phyloP scores from a whole-genome alignment of 1,140 invertebrate genomes.

The Zaprionus nigranus region DNA sequence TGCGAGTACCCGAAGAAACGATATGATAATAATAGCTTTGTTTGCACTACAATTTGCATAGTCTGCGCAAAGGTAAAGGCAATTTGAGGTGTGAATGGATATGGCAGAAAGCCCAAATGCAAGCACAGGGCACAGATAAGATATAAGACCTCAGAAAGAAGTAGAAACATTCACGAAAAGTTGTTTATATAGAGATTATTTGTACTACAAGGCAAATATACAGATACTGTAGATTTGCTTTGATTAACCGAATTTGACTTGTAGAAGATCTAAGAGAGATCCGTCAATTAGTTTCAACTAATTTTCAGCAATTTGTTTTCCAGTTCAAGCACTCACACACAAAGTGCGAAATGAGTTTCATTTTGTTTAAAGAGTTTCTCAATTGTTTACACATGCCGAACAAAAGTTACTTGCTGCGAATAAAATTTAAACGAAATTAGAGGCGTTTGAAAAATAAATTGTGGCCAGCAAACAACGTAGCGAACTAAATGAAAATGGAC shows the following conservation, averaged over 20 bases:
- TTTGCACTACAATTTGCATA: slow-evolving; percentile 37
- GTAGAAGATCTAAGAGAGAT: slow-evolving; percentile 13
- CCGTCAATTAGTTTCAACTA: slow-evolving; percentile 37
- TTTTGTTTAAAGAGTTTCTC: slow-evolving; percentile 38
- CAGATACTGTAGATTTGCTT: background rate
- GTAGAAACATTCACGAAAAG: slow-evolving; percentile 11
- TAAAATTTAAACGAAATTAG: slow-evolving; percentile 39
- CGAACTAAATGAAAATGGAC: slow-evolving; percentile 38
- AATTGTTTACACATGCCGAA: slow-evolving; percentile 41
- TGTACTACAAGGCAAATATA: slow-evolving; percentile 1
- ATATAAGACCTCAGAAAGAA: slow-evolving; percentile 1
- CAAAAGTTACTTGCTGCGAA: slow-evolving; percentile 50
- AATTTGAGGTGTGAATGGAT: slow-evolving; percentile 44
- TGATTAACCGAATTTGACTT: slow-evolving; percentile 1
- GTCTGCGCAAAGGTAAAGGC: slow-evolving; percentile 9
- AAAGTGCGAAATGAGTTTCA: slow-evolving; percentile 34
- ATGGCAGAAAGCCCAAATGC: slow-evolving; percentile 16
- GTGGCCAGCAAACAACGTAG: slow-evolving; percentile 27
- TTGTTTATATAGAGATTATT: slow-evolving; percentile 2
- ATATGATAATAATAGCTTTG: slow-evolving; percentile 24
- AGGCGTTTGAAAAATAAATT: slow-evolving; percentile 62
- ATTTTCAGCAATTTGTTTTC: slow-evolving; percentile 36
- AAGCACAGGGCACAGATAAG: background rate
- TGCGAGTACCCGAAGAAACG: slow-evolving; percentile 24
- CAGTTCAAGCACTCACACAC: slow-evolving; percentile 26